Base-by-base conservation (phyloP, 2,888 invertebrate genomes). In the Megalurothrips usitatus region DNA sequence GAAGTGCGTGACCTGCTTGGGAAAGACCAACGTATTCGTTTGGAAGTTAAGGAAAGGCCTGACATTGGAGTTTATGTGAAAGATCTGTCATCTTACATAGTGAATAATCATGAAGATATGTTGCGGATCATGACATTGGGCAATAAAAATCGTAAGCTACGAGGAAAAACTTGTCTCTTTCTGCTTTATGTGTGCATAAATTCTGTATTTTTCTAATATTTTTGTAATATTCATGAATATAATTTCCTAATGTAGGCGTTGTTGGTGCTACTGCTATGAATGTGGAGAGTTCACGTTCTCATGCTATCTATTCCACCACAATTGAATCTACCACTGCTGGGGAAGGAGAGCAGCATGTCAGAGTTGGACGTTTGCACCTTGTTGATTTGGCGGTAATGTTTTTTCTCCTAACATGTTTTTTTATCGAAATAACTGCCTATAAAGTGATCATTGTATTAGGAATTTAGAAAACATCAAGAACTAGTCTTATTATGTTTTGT, bases 61-160 rank as follows among this genome's bases (percentile, higher is more conserved):
- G 98, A 99, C 86, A 94, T 98, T 83, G 98, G 99, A 3, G 98
- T 99, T 8, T 99, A 98, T 87, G 98, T 99, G 0, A 98, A 98
- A 87, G 99, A 99, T 87, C 90, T 99, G 23, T 96, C 97, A 81
- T 96, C 96, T 0, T 98, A 97, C 87, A 97, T 98, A n/a, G 99
- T 99, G 14, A 96, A 98, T 88, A 97, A 96, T 87, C 96, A 98
- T 0, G 96, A 97, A 85, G 97, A 98, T 86, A 92, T 98, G 86
- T 96, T 96, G 86, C 93, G 94, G 84, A 95, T 99, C 81, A 97
- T 99, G 96, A 94, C 94, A 75, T 90, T 97, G 34, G 99, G 99
- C 81, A 99, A 98, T 87, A 97, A 96, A 88, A 98, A 98, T 89
- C 91, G 99, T 90, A 87, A 89, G 90, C 86, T 17, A 23, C 0